A percentile compares a stretch with the other conserved stretches of the same genome.
Conservation (phyloP, 2,797 vertebrate species). For the Cyprinodon diabolis region DNA sequence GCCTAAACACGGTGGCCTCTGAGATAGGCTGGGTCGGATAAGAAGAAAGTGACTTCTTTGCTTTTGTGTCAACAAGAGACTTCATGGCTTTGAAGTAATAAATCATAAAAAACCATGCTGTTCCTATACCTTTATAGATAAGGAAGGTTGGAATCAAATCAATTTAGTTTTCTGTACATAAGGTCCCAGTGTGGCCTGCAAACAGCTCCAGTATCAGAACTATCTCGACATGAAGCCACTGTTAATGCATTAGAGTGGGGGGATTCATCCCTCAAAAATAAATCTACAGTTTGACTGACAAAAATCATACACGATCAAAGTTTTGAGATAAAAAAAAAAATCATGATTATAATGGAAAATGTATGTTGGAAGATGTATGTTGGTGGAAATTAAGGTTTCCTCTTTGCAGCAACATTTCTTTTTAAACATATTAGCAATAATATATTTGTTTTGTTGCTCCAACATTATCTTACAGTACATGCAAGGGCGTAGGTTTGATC, state of each 20-base stretch:
- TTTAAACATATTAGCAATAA: too few relatives aligned
- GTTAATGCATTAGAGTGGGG: slow-evolving; percentile 77
- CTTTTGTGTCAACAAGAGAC: slow-evolving; percentile 81
- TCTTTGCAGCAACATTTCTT: too few relatives aligned
- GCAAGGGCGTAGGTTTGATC: too few relatives aligned
- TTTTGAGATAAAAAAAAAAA: slow-evolving; percentile 14
- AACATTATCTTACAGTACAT: too few relatives aligned
- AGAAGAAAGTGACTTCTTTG: slow-evolving; percentile 68
- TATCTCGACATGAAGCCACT: slow-evolving; percentile 76
- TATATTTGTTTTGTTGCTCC: too few relatives aligned
- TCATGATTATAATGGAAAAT: neutral
- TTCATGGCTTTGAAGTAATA: slow-evolving; percentile 86
- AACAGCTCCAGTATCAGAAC: slow-evolving; percentile 78
- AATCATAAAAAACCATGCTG: slow-evolving; percentile 87
- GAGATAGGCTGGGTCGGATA: slow-evolving; percentile 70
- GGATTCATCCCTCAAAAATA: slow-evolving; percentile 33
- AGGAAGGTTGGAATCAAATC: slow-evolving; percentile 86
- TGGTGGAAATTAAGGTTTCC: too few relatives aligned
- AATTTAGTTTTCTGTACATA: slow-evolving; percentile 82
- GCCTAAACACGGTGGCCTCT: slow-evolving; percentile 64
- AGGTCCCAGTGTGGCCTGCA: slow-evolving; percentile 78
- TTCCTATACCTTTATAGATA: slow-evolving; percentile 89
- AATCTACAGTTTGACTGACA: slow-evolving; percentile 33
- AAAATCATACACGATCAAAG: slow-evolving; percentile 45
- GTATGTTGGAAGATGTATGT: too few relatives aligned